Evolutionary conservation across 1,140 invertebrate genomes (phyloP).

Genomic region (Drosophila malerkotliana): DNA sequence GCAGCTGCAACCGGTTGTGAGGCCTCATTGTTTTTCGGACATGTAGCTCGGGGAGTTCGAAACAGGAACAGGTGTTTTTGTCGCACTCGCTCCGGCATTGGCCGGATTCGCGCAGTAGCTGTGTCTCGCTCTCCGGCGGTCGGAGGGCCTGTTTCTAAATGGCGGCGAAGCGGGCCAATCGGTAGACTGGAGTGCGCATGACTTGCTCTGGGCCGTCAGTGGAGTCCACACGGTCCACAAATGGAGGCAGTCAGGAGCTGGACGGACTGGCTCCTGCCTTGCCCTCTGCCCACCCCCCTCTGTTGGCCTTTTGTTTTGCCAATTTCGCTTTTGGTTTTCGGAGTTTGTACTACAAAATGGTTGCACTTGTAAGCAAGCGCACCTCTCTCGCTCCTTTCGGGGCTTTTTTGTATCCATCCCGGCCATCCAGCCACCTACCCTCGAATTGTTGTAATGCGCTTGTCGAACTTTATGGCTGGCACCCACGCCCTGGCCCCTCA

Average conservation of each 20-base stretch:
- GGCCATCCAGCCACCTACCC: not conserved
- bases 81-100: constrained; percentile 59
- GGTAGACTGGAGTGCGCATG: constrained; percentile 73
- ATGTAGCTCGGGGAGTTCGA: constrained; percentile 25
- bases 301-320: constrained; percentile 66
- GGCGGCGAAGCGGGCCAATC: constrained; percentile 83
- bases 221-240: constrained; percentile 61
- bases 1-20: constrained; percentile 66
- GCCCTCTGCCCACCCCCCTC: not conserved
- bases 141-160: constrained; percentile 64
- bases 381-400: constrained; percentile 18
- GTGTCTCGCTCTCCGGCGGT: constrained; percentile 4
- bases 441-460: constrained; percentile 78
- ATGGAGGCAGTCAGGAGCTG: constrained; percentile 62
- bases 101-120: constrained; percentile 3
- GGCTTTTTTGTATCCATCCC: constrained; percentile 10
- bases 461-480: constrained; percentile 78
- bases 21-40: constrained; percentile 10
- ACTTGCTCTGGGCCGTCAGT: constrained; percentile 35
- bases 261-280: not conserved
- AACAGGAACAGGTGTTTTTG: constrained; percentile 74
- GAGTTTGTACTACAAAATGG: constrained; percentile 83
- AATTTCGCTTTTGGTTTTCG: constrained; percentile 83
- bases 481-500: constrained; percentile 8
- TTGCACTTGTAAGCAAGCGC: constrained; percentile 82